phyloP scores from a whole-genome alignment of 2,888 invertebrate species.

The Scotopteryx bipunctaria region DNA sequence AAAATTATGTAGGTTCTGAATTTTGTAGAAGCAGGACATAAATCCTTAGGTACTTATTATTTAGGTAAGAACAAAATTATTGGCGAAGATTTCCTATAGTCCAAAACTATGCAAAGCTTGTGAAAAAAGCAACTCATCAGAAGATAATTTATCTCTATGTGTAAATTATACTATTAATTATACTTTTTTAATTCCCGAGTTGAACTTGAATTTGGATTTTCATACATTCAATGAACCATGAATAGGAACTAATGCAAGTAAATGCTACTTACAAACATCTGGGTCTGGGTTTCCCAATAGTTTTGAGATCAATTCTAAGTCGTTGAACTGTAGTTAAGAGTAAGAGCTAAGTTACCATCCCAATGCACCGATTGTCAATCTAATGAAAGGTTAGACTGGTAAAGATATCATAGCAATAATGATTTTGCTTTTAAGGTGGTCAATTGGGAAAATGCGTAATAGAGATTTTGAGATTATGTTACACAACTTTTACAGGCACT shows the following conservation, averaged over 20 bases:
- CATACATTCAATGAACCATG: not conserved
- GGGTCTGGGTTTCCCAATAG: conserved; percentile 24
- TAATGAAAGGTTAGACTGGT: conserved; percentile 8
- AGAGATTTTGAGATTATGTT: too few species aligned
- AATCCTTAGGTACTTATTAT: too few species aligned
- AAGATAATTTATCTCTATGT: too few species aligned
- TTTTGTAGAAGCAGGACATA: too few species aligned
- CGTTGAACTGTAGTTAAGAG: conserved; percentile 21
- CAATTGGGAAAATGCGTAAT: too few species aligned
- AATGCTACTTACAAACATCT: conserved; percentile 25
- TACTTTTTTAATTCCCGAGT: too few species aligned
- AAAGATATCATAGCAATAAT: not conserved
- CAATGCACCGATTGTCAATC: conserved; percentile 11
- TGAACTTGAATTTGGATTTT: not conserved
- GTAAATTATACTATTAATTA: too few species aligned
- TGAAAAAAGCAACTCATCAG: too few species aligned
- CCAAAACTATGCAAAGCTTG: too few species aligned
- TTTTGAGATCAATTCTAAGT: conserved; percentile 24
- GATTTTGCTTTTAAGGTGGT: not conserved
- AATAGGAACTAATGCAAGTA: conserved; percentile 4
- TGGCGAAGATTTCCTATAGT: too few species aligned
- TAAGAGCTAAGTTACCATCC: conserved; percentile 15
- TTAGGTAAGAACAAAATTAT: too few species aligned
- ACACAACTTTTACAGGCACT: conserved; percentile 55
- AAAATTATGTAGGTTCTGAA: too few species aligned